These are phyloP conservation scores for Vulpes lagopus DNA, from an alignment of 2,113 vertebrate genomes.

Conservation along the genomic window DNA sequence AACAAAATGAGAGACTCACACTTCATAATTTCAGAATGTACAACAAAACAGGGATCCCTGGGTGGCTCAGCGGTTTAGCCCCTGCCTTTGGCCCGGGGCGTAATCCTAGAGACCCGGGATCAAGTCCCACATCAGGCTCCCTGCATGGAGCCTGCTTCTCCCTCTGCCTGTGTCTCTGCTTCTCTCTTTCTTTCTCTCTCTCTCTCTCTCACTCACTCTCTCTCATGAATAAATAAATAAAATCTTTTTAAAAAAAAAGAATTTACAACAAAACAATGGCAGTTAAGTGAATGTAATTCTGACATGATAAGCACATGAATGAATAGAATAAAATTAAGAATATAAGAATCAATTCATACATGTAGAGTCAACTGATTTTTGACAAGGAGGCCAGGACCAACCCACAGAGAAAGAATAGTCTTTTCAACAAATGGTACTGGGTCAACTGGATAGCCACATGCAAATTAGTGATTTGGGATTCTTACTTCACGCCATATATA, in stretches of 20 bases:
- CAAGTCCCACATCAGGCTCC: too few relatives aligned
- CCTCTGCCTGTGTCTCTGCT: too few relatives aligned
- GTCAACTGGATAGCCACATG: not conserved
- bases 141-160: too few relatives aligned
- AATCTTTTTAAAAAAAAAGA: too few relatives aligned
- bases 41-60: not conserved
- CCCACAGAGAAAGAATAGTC: not conserved
- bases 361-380: not conserved
- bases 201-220: too few relatives aligned
- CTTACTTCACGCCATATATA: not conserved
- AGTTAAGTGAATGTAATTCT: not conserved
- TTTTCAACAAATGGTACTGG: not conserved
- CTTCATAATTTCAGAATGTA: not conserved
- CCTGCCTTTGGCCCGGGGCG: too few relatives aligned
- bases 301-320: not conserved
- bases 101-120: too few relatives aligned
- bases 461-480: not conserved
- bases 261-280: not conserved
- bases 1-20: not conserved
- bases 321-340: not conserved
- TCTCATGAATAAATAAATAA: too few relatives aligned
- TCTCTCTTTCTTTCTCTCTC: too few relatives aligned
- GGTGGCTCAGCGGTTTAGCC: too few relatives aligned
- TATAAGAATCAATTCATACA: not conserved
- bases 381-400: not conserved